These are phyloP conservation scores for Sphaeridia pumilis DNA, from an alignment of 2,888 invertebrate genomes.

Conservation along the genomic window DNA sequence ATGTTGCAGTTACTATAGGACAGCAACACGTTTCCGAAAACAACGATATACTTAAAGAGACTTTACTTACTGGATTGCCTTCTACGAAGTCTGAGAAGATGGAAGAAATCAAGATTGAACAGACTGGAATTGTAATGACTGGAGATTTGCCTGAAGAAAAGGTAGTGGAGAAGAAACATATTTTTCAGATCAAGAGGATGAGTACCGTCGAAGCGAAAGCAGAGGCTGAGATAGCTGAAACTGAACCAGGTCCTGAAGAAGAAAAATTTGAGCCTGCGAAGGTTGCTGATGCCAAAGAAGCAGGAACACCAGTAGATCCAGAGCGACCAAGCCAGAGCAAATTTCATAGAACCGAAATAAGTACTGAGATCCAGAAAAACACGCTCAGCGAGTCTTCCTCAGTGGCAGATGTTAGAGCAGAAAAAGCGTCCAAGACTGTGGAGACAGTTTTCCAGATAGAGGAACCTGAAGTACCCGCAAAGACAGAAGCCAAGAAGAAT, in stretches of 20 bases:
- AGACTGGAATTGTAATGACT: conserved; percentile 10
- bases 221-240: not conserved
- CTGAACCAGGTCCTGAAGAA: not conserved
- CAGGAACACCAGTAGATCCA: not conserved
- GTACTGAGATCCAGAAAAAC: too few relatives aligned
- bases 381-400: too few relatives aligned
- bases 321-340: conserved; percentile 9
- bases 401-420: too few relatives aligned
- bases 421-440: too few relatives aligned
- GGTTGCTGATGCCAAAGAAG: not conserved
- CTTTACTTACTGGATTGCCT: conserved; percentile 11
- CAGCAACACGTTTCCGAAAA: conserved; percentile 25
- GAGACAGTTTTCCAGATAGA: too few relatives aligned
- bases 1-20: too few relatives aligned
- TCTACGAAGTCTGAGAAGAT: conserved; percentile 16
- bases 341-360: not conserved
- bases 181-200: conserved; percentile 12
- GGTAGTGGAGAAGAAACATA: conserved; percentile 5
- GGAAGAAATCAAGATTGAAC: too few relatives aligned
- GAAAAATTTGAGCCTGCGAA: conserved; percentile 8
- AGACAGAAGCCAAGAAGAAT: conserved; percentile 20
- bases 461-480: not conserved
- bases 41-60: conserved; percentile 24
- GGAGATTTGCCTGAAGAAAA: not conserved
- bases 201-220: not conserved